These are phyloP conservation scores for Augiades crinisus DNA, from an alignment of 2,888 invertebrate genomes.

Conservation along the genomic window DNA sequence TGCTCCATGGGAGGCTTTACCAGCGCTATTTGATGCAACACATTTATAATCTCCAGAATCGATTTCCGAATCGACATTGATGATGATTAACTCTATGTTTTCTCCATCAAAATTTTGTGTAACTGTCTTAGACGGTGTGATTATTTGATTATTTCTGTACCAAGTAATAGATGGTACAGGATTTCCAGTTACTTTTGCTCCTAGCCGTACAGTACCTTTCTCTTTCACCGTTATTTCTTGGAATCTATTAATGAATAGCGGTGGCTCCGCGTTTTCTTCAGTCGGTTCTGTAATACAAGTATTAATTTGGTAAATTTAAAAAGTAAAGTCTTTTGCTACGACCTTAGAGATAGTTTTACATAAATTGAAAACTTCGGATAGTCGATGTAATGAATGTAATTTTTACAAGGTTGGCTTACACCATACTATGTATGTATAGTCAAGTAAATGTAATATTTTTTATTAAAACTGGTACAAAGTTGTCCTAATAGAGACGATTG, in stretches of 20 bases:
- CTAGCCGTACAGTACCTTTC: conserved; percentile 87
- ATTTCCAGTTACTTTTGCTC: conserved; percentile 93
- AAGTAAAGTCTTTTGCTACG: no score
- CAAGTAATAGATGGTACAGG: conserved; percentile 95
- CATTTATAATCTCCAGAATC: conserved; percentile 97
- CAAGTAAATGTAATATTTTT: no score
- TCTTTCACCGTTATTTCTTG: conserved; percentile 92
- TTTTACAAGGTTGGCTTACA: no score
- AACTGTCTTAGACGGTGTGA: conserved; percentile 88
- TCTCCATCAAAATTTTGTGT: conserved; percentile 92
- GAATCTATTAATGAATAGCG: conserved; percentile 93
- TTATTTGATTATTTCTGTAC: conserved; percentile 92
- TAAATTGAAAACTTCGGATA: no score
- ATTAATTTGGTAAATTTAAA: not conserved
- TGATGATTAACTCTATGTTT: conserved; percentile 89
- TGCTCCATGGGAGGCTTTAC: conserved; percentile 94
- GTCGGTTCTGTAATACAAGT: conserved; percentile 84
- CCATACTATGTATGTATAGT: no score
- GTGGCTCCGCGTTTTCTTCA: conserved; percentile 90
- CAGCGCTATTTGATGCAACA: conserved; percentile 92
- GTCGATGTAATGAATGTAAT: no score
- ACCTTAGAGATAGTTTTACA: no score
- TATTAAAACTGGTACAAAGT: no score
- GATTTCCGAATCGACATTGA: conserved; percentile 90
- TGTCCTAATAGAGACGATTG: not conserved